These are phyloP conservation scores for Macrotis lagotis DNA, from an alignment of 2,113 vertebrate genomes.

Conservation along the genomic window DNA sequence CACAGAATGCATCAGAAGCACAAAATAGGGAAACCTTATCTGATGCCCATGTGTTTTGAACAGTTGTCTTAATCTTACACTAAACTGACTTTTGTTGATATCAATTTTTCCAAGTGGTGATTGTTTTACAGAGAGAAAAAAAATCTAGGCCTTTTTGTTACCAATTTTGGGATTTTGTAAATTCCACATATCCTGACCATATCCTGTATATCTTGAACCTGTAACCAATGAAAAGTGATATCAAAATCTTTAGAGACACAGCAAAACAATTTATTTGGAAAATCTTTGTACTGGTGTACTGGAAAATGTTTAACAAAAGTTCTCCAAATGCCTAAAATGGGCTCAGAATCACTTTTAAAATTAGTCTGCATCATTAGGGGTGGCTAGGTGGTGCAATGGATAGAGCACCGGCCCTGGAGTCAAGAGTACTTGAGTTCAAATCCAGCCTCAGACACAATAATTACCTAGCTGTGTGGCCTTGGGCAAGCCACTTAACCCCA, in stretches of 20 bases:
- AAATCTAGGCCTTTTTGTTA: not conserved
- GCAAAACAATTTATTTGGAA: too few relatives aligned
- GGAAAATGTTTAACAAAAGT: not conserved
- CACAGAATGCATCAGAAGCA: not conserved
- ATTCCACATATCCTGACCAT: not conserved
- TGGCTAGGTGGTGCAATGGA: too few relatives aligned
- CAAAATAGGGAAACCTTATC: not conserved
- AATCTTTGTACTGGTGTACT: too few relatives aligned
- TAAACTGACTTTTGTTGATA: slow-evolving; percentile 23
- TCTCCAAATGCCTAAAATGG: not conserved
- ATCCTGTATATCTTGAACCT: too few relatives aligned
- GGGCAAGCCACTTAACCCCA: too few relatives aligned
- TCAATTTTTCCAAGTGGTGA: slow-evolving; percentile 17
- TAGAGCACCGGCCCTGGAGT: too few relatives aligned
- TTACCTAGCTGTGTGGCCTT: too few relatives aligned
- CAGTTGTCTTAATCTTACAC: not conserved
- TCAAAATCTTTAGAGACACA: too few relatives aligned
- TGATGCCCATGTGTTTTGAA: not conserved
- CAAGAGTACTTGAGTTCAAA: too few relatives aligned
- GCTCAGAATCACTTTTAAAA: not conserved
- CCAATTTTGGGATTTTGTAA: not conserved
- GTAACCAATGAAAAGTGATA: too few relatives aligned
- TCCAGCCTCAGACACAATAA: too few relatives aligned
- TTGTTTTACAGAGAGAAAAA: slow-evolving; percentile 13
- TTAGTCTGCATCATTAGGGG: too few relatives aligned